Evolutionary conservation across 2,888 invertebrate species (phyloP).

Genomic region (Phytoseiulus persimilis): DNA sequence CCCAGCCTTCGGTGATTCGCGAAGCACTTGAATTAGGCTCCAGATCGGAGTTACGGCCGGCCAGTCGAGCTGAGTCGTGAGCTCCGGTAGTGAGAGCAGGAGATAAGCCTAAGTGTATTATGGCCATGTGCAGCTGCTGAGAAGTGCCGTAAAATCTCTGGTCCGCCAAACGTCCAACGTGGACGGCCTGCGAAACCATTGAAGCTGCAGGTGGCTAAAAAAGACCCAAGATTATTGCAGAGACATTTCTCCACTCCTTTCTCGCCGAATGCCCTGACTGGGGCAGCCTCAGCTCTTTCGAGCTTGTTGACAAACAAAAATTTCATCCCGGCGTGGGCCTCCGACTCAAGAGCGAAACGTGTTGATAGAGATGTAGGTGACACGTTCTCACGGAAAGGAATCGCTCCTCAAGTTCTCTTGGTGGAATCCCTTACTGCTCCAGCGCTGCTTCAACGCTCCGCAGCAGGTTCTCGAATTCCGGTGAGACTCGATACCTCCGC

Average conservation of each 20-base stretch:
- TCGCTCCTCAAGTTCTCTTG: no score
- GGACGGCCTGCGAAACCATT: background rate
- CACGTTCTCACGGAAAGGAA: no score
- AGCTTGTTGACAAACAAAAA: background rate
- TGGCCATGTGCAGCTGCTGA: background rate
- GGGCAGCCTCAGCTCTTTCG: background rate
- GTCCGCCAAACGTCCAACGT: background rate
- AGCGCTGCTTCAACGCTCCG: no score
- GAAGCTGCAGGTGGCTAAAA: background rate
- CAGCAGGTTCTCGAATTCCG: no score
- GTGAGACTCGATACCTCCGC: no score
- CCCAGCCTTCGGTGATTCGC: background rate
- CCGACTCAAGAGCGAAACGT: no score
- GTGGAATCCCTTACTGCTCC: no score
- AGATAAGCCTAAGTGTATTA: slow-evolving; percentile 5
- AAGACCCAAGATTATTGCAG: background rate
- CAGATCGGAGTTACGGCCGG: background rate
- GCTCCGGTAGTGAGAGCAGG: background rate
- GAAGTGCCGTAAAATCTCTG: background rate
- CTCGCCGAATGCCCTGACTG: background rate
- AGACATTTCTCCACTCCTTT: background rate
- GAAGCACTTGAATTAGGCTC: background rate
- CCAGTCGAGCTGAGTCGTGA: background rate
- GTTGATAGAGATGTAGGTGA: no score
- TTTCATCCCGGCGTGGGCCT: background rate